Conservation (phyloP, 2,888 invertebrate genomes). For the Erannis defoliaria region DNA sequence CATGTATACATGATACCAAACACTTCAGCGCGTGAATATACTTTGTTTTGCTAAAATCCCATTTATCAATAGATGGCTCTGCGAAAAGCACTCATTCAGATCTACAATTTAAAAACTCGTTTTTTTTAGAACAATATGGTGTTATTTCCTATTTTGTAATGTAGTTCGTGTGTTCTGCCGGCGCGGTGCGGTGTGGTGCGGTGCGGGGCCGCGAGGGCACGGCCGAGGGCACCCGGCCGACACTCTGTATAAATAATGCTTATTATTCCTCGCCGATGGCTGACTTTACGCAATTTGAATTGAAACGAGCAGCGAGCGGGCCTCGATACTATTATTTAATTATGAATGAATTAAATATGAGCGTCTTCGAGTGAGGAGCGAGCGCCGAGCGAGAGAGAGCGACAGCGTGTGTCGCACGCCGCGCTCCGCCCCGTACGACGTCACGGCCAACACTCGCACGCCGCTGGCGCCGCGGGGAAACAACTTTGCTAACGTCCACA, state of each 20-base stretch:
- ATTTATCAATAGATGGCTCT: too few relatives aligned
- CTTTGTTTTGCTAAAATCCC: too few relatives aligned
- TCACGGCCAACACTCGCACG: background rate
- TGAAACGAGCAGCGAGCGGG: slow-evolving; percentile 30
- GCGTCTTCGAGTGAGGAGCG: slow-evolving; percentile 17
- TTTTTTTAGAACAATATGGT: too few relatives aligned
- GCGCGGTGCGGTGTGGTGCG: background rate
- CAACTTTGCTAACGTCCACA: background rate
- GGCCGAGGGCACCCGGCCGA: background rate
- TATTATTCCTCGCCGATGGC: slow-evolving; percentile 13
- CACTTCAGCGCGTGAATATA: too few relatives aligned
- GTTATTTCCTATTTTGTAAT: too few relatives aligned
- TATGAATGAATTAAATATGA: slow-evolving; percentile 36
- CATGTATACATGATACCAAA: too few relatives aligned
- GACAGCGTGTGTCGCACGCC: too few relatives aligned
- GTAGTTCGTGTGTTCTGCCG: too few relatives aligned
- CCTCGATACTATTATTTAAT: slow-evolving; percentile 24
- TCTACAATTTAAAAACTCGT: too few relatives aligned
- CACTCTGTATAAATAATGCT: background rate
- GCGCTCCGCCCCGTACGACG: too few relatives aligned
- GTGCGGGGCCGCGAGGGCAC: background rate
- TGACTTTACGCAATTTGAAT: slow-evolving; percentile 29
- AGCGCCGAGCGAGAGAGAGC: slow-evolving; percentile 6
- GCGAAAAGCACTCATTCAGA: too few relatives aligned
- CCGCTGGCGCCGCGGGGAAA: background rate